Conservation (phyloP, 2,797 vertebrate genomes). For the Malurus leucopterus region DNA sequence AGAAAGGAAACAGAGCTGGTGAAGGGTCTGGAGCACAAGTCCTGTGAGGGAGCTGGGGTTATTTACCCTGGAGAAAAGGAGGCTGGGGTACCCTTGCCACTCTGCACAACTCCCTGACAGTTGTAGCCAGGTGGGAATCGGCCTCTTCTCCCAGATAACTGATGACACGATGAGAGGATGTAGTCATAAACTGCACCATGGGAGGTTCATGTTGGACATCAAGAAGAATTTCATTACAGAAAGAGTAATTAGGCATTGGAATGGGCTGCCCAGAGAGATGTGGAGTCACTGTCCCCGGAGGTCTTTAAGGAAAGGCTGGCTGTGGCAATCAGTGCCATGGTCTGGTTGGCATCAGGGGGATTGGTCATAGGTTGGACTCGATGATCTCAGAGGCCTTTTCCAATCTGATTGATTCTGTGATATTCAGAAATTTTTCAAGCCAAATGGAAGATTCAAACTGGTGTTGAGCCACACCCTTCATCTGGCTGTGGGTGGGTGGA, state of each 20-base stretch:
- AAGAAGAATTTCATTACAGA: background rate
- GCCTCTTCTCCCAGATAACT: background rate
- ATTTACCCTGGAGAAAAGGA: background rate
- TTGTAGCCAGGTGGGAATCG: background rate
- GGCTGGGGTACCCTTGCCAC: background rate
- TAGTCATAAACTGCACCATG: too few relatives aligned
- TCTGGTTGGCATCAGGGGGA: background rate
- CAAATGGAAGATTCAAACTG: background rate
- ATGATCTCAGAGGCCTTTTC: background rate
- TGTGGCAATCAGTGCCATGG: background rate
- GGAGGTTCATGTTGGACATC: background rate
- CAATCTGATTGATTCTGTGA: background rate
- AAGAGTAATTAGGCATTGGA: rapidly evolving
- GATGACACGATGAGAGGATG: background rate
- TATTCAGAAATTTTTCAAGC: background rate
- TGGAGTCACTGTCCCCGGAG: background rate
- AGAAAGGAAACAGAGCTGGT: background rate
- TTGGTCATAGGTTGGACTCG: background rate
- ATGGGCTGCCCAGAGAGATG: background rate
- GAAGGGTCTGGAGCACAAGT: background rate
- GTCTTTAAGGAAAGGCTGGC: background rate
- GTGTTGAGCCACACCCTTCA: background rate
- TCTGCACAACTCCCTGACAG: background rate
- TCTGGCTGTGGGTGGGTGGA: background rate
- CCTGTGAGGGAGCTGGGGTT: background rate